A percentile compares a stretch with the other conserved stretches of the same genome.
These are phyloP conservation scores for Manduca sexta DNA, from an alignment of 1,140 invertebrate species.

Conservation along the genomic window DNA sequence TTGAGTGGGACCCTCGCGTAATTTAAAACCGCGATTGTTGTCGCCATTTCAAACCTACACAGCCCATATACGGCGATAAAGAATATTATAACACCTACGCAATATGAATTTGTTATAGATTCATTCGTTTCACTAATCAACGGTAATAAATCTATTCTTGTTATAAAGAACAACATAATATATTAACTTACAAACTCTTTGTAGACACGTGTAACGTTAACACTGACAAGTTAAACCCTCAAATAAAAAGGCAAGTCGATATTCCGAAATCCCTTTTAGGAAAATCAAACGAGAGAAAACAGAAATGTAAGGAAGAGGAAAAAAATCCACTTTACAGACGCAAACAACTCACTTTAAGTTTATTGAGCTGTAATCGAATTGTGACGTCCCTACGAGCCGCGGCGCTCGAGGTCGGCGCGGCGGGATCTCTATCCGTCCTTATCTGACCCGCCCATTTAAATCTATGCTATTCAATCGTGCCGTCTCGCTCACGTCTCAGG, in stretches of 20 bases:
- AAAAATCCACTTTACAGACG: slow-evolving; percentile 70
- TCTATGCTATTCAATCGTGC: slow-evolving; percentile 72
- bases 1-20: slow-evolving; percentile 13
- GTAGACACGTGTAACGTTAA: no score
- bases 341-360: slow-evolving; percentile 73
- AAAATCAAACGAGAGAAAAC: slow-evolving; percentile 31
- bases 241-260: neutral
- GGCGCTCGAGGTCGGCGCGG: slow-evolving; percentile 39
- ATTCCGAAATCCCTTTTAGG: slow-evolving; percentile 5
- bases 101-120: no score
- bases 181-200: no score
- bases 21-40: slow-evolving; percentile 17
- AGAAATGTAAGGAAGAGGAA: slow-evolving; percentile 32
- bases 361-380: slow-evolving; percentile 73
- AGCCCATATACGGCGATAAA: slow-evolving; percentile 5
- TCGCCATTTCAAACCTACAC: neutral
- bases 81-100: no score
- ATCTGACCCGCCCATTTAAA: slow-evolving; percentile 69
- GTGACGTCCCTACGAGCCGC: slow-evolving; percentile 61
- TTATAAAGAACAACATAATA: no score
- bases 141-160: no score
- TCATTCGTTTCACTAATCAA: no score
- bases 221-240: no score
- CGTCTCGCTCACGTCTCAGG: slow-evolving; percentile 68
- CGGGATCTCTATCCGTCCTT: slow-evolving; percentile 63